Conservation (phyloP, 2,888 invertebrate species). For the Eupithecia centaureata region DNA sequence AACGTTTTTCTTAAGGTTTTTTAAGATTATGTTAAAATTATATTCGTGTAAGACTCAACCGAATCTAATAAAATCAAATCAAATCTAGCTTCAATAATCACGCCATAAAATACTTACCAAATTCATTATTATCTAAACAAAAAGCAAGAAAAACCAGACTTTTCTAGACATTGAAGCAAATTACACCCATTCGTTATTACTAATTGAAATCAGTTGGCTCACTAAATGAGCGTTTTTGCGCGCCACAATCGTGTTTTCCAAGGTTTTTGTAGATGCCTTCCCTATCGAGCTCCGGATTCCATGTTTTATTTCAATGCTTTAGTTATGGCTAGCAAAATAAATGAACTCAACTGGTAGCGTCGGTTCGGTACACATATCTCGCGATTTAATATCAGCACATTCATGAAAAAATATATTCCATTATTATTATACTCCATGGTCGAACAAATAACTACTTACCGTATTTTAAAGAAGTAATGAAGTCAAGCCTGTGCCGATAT, state of each 20-base stretch:
- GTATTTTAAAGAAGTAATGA: too few species aligned
- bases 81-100: neutral
- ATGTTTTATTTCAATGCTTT: constrained; percentile 14
- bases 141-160: neutral
- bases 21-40: neutral
- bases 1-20: neutral
- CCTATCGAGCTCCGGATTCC: constrained; percentile 24
- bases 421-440: too few species aligned
- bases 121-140: constrained; percentile 6
- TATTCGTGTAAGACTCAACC: neutral
- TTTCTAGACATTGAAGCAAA: constrained; percentile 12
- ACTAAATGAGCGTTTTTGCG: constrained; percentile 18
- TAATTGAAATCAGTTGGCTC: constrained; percentile 15
- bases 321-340: neutral
- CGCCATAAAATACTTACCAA: neutral
- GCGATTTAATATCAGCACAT: too few species aligned
- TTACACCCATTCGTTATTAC: constrained; percentile 15
- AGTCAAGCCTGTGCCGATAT: constrained; percentile 18
- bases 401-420: too few species aligned
- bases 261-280: constrained; percentile 22
- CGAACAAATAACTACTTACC: too few species aligned
- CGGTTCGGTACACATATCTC: too few species aligned
- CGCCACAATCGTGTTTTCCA: constrained; percentile 23
- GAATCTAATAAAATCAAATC: neutral
- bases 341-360: too few species aligned